Conservation (phyloP, 1,140 invertebrate genomes). For the Neodiprion virginianus region DNA sequence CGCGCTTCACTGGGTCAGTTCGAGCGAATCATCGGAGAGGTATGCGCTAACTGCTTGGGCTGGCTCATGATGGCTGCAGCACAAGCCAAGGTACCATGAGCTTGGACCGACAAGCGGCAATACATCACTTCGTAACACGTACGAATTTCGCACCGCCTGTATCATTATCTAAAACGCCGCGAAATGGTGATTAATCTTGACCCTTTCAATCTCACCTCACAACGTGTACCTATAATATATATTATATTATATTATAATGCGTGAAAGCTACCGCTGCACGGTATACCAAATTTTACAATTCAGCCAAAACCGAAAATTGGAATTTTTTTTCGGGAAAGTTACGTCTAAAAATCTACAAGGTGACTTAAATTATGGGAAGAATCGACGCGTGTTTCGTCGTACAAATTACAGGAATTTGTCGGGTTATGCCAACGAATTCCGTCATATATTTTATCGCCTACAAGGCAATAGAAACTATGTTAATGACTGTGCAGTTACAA, state of each 20-base stretch:
- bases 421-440: too few species aligned
- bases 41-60: conserved; percentile 39
- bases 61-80: neutral
- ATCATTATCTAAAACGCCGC: conserved; percentile 47
- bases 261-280: too few species aligned
- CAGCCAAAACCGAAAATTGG: too few species aligned
- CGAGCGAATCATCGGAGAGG: conserved; percentile 33
- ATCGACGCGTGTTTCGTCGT: too few species aligned
- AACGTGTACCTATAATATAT: too few species aligned
- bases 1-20: conserved; percentile 10
- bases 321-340: neutral
- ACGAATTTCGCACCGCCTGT: conserved; percentile 34
- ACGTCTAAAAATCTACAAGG: neutral
- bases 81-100: conserved; percentile 7
- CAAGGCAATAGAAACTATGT: too few species aligned
- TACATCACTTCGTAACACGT: conserved; percentile 39
- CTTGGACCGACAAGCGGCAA: conserved; percentile 20
- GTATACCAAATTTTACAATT: too few species aligned
- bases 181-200: conserved; percentile 40
- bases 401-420: too few species aligned
- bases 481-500: too few species aligned
- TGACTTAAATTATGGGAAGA: too few species aligned
- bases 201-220: conserved; percentile 29
- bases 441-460: too few species aligned
- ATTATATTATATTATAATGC: too few species aligned